Evolutionary conservation across 2,113 vertebrate species (phyloP).

Genomic region (Dolichallabes microphthalmus): DNA sequence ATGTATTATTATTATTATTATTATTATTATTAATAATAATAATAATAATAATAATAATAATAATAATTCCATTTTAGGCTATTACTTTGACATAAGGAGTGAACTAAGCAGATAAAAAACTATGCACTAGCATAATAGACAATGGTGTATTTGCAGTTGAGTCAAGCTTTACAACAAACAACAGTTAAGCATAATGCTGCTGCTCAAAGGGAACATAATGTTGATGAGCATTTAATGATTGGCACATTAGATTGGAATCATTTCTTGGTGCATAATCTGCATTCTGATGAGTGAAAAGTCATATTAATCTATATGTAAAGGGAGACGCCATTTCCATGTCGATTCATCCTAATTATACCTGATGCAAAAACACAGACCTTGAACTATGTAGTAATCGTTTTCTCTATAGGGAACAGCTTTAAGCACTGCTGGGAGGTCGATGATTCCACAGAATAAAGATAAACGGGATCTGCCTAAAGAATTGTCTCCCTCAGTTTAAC

Average conservation of each 20-base stretch:
- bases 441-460: neutral
- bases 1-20: no score
- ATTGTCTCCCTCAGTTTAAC: neutral
- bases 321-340: neutral
- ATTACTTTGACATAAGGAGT: neutral
- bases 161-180: conserved; percentile 7
- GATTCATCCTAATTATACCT: neutral
- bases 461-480: neutral
- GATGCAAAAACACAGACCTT: neutral
- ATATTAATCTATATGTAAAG: neutral
- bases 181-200: conserved; percentile 16
- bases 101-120: neutral
- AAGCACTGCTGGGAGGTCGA: neutral
- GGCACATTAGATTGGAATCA: conserved; percentile 6
- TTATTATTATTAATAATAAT: no score
- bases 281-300: neutral
- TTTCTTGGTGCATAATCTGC: conserved; percentile 5
- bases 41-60: no score
- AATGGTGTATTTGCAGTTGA: neutral
- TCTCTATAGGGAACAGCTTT: neutral
- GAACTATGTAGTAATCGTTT: neutral
- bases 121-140: neutral
- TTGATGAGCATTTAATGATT: conserved; percentile 35
- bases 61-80: neutral
- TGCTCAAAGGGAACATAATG: conserved; percentile 1